These are phyloP conservation scores for Dexiosoma caninum DNA, from an alignment of 2,888 invertebrate genomes.

Conservation along the genomic window DNA sequence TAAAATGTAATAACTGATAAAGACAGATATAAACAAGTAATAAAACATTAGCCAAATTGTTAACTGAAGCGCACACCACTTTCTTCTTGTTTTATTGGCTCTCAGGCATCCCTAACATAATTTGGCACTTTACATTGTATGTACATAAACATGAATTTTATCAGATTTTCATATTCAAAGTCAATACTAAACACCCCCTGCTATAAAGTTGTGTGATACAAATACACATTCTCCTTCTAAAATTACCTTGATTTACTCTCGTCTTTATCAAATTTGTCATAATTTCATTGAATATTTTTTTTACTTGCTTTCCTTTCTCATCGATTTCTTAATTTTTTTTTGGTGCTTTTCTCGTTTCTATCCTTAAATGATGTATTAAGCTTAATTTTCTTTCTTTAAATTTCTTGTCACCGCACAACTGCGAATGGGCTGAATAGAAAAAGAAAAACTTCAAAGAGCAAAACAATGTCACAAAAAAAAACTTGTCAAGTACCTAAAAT, in stretches of 20 bases:
- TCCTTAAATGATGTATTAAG: slow-evolving; percentile 20
- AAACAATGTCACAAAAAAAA: not conserved
- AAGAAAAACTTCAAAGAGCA: not conserved
- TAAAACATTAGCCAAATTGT: slow-evolving; percentile 10
- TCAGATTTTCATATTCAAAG: slow-evolving; percentile 2
- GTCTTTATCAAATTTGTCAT: slow-evolving; percentile 58
- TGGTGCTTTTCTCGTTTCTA: not conserved
- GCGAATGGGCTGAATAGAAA: slow-evolving; percentile 25
- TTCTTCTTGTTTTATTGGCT: not conserved
- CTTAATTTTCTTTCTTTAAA: not conserved
- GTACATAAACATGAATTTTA: slow-evolving; percentile 19
- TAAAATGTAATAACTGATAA: not conserved
- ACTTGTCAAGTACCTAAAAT: slow-evolving; percentile 13
- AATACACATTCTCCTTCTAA: not conserved
- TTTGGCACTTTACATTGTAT: slow-evolving; percentile 20
- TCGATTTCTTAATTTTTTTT: not conserved
- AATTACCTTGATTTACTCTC: slow-evolving; percentile 50
- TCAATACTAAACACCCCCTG: not conserved
- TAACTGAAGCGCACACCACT: not conserved
- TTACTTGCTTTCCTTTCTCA: not conserved
- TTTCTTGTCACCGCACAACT: slow-evolving; percentile 6
- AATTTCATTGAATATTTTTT: slow-evolving; percentile 48
- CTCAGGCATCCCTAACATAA: slow-evolving; percentile 5
- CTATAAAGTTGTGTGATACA: not conserved
- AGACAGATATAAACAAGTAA: not conserved